Conservation (phyloP, 2,113 vertebrate genomes). For the Motacilla alba region DNA sequence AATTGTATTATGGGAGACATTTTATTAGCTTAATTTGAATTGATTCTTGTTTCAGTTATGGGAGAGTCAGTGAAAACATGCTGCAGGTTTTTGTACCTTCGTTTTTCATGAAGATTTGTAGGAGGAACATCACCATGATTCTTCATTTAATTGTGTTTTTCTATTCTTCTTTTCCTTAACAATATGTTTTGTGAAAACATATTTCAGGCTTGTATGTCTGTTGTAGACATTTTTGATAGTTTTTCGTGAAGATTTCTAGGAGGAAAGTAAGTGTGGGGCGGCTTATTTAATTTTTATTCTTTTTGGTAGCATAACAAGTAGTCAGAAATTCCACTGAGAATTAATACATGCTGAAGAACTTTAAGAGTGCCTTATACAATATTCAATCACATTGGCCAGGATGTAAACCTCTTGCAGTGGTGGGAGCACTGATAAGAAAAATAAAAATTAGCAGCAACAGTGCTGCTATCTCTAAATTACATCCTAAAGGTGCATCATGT, state of each 20-base stretch:
- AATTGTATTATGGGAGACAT: background rate
- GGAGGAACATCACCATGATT: background rate
- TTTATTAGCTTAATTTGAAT: background rate
- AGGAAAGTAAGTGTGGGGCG: background rate
- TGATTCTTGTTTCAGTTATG: background rate
- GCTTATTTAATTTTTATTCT: background rate
- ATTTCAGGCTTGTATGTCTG: background rate
- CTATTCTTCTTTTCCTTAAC: background rate
- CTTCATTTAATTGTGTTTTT: background rate
- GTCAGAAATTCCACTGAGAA: background rate
- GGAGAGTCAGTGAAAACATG: background rate
- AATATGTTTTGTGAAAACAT: background rate
- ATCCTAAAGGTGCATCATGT: constrained; percentile 24
- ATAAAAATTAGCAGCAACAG: background rate
- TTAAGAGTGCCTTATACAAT: background rate
- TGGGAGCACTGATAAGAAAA: constrained; percentile 34
- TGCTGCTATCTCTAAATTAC: constrained; percentile 28
- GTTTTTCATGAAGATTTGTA: background rate
- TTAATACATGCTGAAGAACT: background rate
- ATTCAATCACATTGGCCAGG: background rate
- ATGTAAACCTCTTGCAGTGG: background rate
- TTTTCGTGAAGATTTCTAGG: background rate
- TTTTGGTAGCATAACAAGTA: background rate
- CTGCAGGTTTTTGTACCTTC: background rate
- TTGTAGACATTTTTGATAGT: background rate